Conservation (phyloP, 1,140 invertebrate genomes). For the Polypedilum vanderplanki region DNA sequence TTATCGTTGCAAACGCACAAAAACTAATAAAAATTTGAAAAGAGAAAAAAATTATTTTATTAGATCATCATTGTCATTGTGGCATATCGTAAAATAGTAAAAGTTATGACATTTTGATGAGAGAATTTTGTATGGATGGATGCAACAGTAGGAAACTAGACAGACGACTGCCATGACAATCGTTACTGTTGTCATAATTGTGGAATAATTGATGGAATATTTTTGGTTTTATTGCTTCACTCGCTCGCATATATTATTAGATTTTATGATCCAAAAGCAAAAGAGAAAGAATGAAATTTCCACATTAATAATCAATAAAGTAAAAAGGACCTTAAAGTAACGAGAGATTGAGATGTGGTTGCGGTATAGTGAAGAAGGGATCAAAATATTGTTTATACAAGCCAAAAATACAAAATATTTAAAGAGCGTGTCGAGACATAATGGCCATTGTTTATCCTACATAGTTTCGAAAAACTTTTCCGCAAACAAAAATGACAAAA, state of each 20-base stretch:
- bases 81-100: constrained; percentile 16
- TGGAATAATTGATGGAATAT: constrained; percentile 21
- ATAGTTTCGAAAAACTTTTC: no score
- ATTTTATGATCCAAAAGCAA: neutral
- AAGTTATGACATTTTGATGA: constrained; percentile 25
- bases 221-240: constrained; percentile 19
- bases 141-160: neutral
- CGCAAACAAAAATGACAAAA: no score
- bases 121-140: neutral
- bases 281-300: neutral
- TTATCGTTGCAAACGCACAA: constrained; percentile 7
- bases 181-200: constrained; percentile 21
- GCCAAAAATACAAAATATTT: no score
- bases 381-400: neutral
- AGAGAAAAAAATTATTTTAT: constrained; percentile 1
- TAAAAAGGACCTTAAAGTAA: neutral
- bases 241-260: neutral
- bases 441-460: no score
- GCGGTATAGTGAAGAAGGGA: neutral
- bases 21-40: neutral
- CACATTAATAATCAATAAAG: constrained; percentile 2
- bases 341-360: neutral
- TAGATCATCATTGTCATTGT: constrained; percentile 23
- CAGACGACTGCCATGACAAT: neutral
- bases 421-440: no score